Evolutionary conservation across 1,140 invertebrate genomes (phyloP).

Genomic region (Chironomus striatipennis): DNA sequence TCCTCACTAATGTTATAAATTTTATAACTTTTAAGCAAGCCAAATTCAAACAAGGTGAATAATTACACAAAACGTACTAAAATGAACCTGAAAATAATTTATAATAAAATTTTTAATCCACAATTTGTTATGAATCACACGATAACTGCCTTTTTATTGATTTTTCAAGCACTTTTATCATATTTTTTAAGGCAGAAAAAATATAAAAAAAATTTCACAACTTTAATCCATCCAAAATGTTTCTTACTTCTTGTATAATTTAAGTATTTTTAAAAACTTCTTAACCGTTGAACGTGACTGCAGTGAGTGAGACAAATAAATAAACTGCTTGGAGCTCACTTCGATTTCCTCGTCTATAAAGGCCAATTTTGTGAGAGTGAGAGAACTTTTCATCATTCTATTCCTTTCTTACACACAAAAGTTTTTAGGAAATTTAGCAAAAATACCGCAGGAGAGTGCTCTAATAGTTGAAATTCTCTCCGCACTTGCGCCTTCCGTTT

Average conservation of each 20-base stretch:
- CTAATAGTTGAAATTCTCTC: too few relatives aligned
- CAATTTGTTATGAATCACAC: not conserved
- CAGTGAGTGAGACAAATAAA: slow-evolving; percentile 21
- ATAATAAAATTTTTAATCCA: not conserved
- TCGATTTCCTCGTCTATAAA: not conserved
- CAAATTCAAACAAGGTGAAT: too few relatives aligned
- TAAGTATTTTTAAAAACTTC: not conserved
- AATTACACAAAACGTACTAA: too few relatives aligned
- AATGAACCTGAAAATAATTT: not conserved
- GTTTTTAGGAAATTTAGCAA: not conserved
- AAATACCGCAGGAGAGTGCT: not conserved
- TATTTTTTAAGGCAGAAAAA: not conserved
- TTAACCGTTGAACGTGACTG: slow-evolving; percentile 17
- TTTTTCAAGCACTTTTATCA: not conserved
- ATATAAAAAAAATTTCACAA: not conserved
- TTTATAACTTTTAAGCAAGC: too few relatives aligned
- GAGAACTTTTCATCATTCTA: not conserved
- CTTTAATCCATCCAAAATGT: not conserved
- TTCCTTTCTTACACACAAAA: not conserved
- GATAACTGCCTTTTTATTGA: not conserved
- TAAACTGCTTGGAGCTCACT: slow-evolving; percentile 4
- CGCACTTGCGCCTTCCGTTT: too few relatives aligned
- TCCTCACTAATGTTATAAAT: not conserved
- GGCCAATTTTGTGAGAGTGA: not conserved
- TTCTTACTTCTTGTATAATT: slow-evolving; percentile 12